These are phyloP conservation scores for Limnodromus scolopaceus DNA, from an alignment of 2,797 vertebrate genomes.

Conservation along the genomic window DNA sequence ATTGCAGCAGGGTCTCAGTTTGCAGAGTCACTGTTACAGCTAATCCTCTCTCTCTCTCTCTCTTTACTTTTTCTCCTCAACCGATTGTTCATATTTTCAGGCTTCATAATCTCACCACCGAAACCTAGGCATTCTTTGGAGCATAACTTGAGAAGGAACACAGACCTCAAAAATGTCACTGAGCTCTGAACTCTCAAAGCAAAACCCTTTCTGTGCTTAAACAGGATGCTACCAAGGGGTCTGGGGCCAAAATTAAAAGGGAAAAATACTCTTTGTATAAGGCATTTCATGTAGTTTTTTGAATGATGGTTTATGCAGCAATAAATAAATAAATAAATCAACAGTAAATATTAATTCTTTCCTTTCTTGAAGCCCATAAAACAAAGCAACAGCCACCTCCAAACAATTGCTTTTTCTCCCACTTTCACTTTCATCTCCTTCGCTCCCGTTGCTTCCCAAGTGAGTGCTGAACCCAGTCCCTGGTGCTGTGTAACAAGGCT, in stretches of 20 bases:
- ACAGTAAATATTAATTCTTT: not conserved
- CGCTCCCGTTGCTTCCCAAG: not conserved
- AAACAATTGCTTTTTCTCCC: accelerated
- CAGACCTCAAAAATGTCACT: constrained; percentile 37
- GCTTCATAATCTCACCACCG: not conserved
- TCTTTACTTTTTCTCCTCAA: not conserved
- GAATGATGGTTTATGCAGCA: not conserved
- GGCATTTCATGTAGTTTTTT: not conserved
- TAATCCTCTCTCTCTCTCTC: not conserved
- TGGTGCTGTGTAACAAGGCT: not conserved
- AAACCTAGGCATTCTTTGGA: not conserved
- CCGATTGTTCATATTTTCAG: not conserved
- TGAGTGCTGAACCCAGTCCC: not conserved
- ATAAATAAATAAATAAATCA: too few species aligned
- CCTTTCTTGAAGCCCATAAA: not conserved
- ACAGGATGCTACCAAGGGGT: not conserved
- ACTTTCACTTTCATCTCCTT: not conserved
- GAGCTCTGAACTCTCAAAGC: not conserved
- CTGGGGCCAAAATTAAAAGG: not conserved
- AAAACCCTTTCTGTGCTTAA: not conserved
- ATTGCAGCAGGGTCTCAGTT: not conserved
- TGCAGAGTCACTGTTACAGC: not conserved
- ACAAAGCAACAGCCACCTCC: not conserved
- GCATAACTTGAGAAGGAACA: not conserved
- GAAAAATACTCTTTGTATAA: not conserved